phyloP scores from a whole-genome alignment of 2,888 invertebrate species.

The Omphaloscelis lunosa region DNA sequence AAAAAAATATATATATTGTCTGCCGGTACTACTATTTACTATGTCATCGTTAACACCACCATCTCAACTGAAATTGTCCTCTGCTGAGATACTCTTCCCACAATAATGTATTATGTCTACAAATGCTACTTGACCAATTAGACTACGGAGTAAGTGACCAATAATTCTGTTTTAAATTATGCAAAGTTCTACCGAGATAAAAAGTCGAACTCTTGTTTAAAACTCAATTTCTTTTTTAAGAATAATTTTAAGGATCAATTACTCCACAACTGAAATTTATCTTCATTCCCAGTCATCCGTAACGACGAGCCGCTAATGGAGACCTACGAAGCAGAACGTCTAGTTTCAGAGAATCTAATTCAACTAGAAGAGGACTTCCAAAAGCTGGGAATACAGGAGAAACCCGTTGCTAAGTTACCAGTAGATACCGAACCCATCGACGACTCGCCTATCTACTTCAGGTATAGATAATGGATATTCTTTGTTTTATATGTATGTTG shows the following conservation, averaged over 20 bases:
- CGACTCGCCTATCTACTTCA: slow-evolving; percentile 93
- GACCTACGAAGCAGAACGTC: slow-evolving; percentile 90
- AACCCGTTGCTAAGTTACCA: slow-evolving; percentile 77
- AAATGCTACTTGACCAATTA: background rate
- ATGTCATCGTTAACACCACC: background rate
- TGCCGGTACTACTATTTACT: too few relatives aligned
- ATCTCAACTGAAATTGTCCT: background rate
- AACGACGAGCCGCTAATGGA: slow-evolving; percentile 89
- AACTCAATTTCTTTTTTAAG: background rate
- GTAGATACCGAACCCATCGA: slow-evolving; percentile 85
- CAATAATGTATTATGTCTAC: background rate
- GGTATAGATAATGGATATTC: slow-evolving; percentile 79
- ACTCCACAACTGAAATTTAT: background rate
- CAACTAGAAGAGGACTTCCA: slow-evolving; percentile 92
- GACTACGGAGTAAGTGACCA: background rate
- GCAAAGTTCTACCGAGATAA: background rate
- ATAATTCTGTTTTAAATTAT: background rate
- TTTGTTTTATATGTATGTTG: background rate
- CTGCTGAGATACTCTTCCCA: background rate
- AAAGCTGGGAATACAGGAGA: slow-evolving; percentile 82
- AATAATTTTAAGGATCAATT: background rate
- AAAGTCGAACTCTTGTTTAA: background rate
- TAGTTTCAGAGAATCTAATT: slow-evolving; percentile 93
- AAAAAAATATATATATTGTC: too few relatives aligned
- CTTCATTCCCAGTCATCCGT: slow-evolving; percentile 77